Percentiles rank a stretch among this genome's conserved stretches.
These are phyloP conservation scores for Sphyrna mokarran DNA, from an alignment of 2,113 vertebrate species.

Conservation along the genomic window DNA sequence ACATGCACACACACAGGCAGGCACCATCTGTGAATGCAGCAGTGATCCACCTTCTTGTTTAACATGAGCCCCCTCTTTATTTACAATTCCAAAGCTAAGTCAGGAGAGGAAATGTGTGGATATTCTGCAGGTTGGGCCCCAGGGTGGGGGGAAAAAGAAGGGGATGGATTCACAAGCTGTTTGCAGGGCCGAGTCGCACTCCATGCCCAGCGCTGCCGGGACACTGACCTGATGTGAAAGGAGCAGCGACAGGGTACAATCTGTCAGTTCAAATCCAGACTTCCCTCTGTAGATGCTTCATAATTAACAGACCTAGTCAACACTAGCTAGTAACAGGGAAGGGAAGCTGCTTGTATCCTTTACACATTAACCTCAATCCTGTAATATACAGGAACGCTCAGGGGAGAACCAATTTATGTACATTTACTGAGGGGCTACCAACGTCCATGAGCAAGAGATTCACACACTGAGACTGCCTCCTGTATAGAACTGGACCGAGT, in stretches of 20 bases:
- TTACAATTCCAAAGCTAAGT: neutral
- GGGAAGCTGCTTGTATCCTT: neutral
- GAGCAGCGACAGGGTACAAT: neutral
- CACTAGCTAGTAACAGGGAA: neutral
- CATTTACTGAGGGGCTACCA: neutral
- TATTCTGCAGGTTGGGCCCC: neutral
- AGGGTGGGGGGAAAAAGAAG: too few species aligned
- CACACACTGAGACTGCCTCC: neutral
- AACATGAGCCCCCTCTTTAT: neutral
- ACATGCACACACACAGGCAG: too few species aligned
- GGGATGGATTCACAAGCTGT: neutral
- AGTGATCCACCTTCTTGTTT: neutral
- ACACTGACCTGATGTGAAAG: neutral
- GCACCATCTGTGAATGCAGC: neutral
- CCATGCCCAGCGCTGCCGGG: neutral
- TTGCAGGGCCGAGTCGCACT: neutral
- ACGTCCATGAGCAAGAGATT: neutral
- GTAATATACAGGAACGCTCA: slow-evolving; percentile 30
- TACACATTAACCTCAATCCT: slow-evolving; percentile 17
- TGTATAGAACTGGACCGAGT: neutral
- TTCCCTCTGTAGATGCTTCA: neutral
- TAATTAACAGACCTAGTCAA: neutral
- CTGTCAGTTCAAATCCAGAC: neutral
- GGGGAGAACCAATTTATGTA: slow-evolving; percentile 6
- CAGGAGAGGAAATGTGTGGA: neutral